Evolutionary conservation across 2,113 vertebrate species (phyloP).

Genomic region (Ivindomyrus marchei): DNA sequence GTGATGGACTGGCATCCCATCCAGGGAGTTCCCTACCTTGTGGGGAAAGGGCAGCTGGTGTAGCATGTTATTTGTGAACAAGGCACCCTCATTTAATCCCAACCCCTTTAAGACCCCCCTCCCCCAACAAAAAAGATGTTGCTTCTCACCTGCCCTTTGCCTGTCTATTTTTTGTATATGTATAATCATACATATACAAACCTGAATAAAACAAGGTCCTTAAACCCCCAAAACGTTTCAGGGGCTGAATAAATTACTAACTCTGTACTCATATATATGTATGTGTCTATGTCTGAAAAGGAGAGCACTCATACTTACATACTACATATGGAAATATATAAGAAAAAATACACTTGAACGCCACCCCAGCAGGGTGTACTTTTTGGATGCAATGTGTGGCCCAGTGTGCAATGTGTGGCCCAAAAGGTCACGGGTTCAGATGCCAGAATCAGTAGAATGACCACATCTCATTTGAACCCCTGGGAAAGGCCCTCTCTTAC

Average conservation of each 20-base stretch:
- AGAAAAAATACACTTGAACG: background rate
- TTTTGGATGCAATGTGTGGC: background rate
- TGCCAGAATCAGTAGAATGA: no score
- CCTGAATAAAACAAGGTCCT: background rate
- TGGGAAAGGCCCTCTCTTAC: no score
- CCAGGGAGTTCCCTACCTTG: background rate
- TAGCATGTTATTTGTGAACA: no score
- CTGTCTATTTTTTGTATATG: background rate
- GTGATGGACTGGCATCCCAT: background rate
- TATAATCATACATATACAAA: no score
- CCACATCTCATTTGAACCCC: no score
- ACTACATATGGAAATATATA: background rate
- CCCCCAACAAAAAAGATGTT: background rate
- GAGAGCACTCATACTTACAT: background rate
- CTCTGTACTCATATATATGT: background rate
- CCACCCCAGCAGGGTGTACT: background rate
- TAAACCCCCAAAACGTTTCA: background rate
- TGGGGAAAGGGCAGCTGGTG: no score
- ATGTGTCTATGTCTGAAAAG: background rate
- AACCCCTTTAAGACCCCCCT: no score
- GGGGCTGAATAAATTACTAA: background rate
- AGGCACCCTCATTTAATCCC: no score
- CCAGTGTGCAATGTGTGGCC: no score
- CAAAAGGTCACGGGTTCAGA: no score
- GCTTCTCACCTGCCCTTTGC: background rate